Percentiles rank a stretch among this genome's conserved stretches.
phyloP scores from a whole-genome alignment of 2,797 vertebrate species.

The Peromyscus attwateri region DNA sequence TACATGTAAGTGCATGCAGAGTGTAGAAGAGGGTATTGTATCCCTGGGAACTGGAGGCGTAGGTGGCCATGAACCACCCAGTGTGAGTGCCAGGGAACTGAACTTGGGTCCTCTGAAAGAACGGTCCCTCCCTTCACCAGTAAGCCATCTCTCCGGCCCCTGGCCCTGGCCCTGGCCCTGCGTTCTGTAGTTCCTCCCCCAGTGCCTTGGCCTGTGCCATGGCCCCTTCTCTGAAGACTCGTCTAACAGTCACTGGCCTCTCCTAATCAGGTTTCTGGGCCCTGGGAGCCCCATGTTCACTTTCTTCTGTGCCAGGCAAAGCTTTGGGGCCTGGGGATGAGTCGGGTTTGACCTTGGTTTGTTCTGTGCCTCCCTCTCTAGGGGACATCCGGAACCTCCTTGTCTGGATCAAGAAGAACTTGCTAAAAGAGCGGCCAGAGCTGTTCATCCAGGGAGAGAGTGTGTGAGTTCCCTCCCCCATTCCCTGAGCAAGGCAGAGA shows the following conservation, averaged over 20 bases:
- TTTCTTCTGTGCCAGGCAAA: not conserved
- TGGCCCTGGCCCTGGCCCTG: not conserved
- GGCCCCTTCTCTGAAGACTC: not conserved
- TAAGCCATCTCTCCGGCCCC: not conserved
- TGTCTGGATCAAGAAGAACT: conserved; percentile 96
- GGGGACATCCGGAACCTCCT: conserved; percentile 97
- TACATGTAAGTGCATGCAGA: not conserved
- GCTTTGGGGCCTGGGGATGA: not conserved
- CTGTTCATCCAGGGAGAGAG: conserved; percentile 97
- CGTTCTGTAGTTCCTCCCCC: not conserved
- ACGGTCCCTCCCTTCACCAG: not conserved
- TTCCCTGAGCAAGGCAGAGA: not conserved
- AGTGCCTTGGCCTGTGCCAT: not conserved
- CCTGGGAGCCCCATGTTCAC: not conserved
- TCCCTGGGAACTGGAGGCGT: not conserved
- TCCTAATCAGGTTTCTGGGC: not conserved
- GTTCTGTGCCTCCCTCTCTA: conserved; percentile 85
- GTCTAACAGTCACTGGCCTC: not conserved
- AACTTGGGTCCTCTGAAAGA: not conserved
- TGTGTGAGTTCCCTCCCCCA: conserved; percentile 92
- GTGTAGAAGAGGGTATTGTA: not conserved
- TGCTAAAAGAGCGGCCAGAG: conserved; percentile 96
- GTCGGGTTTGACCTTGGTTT: conserved; percentile 20
- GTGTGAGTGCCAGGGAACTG: not conserved
- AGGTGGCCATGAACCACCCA: not conserved